Evolutionary conservation across 2,797 vertebrate species (phyloP).

Genomic region (Chloroceryle inda): DNA sequence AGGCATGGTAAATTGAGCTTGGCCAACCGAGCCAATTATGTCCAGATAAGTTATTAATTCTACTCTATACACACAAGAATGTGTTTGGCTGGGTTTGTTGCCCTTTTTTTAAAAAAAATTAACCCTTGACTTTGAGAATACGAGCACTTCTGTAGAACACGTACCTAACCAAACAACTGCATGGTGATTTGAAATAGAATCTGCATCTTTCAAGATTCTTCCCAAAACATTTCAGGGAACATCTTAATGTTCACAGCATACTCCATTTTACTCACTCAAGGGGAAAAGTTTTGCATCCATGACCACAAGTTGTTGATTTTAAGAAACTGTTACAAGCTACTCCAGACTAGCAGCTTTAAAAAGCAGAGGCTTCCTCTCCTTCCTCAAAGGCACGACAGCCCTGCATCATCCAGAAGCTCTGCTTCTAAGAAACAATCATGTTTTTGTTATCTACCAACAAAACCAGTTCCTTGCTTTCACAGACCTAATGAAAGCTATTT

Average conservation of each 20-base stretch:
- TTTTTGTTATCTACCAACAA: not conserved
- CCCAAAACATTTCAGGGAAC: not conserved
- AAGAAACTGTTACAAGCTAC: not conserved
- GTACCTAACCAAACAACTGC: not conserved
- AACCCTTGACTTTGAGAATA: not conserved
- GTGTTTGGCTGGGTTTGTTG: too few relatives aligned
- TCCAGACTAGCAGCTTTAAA: not conserved
- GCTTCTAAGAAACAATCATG: not conserved
- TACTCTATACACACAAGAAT: not conserved
- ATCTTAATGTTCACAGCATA: not conserved
- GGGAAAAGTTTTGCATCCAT: not conserved
- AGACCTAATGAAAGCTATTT: not conserved
- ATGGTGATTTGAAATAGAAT: not conserved
- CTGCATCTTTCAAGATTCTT: not conserved
- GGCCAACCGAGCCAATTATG: not conserved
- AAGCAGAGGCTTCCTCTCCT: not conserved
- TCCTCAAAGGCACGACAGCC: accelerated
- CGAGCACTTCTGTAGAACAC: not conserved
- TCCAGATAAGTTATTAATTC: not conserved
- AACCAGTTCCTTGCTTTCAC: not conserved
- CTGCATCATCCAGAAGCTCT: not conserved
- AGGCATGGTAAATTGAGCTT: not conserved
- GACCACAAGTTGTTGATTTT: not conserved
- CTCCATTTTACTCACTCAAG: not conserved
- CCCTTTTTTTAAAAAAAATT: not conserved